phyloP scores from a whole-genome alignment of 2,888 invertebrate genomes.

The Laothoe populi region DNA sequence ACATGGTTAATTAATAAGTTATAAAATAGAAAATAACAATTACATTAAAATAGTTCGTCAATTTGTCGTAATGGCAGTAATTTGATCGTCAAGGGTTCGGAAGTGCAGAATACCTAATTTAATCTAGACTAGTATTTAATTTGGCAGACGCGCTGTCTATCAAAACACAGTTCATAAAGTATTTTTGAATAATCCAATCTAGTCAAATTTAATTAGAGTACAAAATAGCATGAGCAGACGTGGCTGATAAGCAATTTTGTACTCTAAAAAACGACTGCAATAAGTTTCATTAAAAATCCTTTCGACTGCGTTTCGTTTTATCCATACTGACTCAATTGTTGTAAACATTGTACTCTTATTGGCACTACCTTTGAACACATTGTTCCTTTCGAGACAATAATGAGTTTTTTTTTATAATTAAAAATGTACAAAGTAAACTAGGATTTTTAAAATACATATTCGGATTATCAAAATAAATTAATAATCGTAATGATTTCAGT shows the following conservation, averaged over 20 bases:
- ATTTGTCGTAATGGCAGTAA: neutral
- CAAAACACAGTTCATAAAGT: neutral
- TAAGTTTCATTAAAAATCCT: neutral
- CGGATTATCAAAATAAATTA: too few species aligned
- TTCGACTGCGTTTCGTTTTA: neutral
- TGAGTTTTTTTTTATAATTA: neutral
- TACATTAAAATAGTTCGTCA: too few species aligned
- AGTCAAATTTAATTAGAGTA: neutral
- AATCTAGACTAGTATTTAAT: slow-evolving; percentile 20
- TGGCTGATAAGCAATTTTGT: neutral
- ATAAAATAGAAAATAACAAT: too few species aligned
- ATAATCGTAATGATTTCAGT: too few species aligned
- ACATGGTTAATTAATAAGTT: too few species aligned
- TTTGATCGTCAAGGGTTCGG: neutral
- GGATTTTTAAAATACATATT: too few species aligned
- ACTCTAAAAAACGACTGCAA: neutral
- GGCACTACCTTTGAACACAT: slow-evolving; percentile 22
- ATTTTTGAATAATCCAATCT: neutral
- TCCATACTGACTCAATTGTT: neutral
- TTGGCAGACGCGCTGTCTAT: neutral
- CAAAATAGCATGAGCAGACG: neutral
- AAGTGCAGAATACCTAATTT: neutral
- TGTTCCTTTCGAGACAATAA: slow-evolving; percentile 2
- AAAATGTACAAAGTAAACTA: neutral
- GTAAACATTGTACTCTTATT: slow-evolving; percentile 7